Percentiles rank a stretch among this genome's conserved stretches.
These are phyloP conservation scores for Cephalopterus ornatus DNA, from an alignment of 2,113 vertebrate genomes.

Conservation along the genomic window DNA sequence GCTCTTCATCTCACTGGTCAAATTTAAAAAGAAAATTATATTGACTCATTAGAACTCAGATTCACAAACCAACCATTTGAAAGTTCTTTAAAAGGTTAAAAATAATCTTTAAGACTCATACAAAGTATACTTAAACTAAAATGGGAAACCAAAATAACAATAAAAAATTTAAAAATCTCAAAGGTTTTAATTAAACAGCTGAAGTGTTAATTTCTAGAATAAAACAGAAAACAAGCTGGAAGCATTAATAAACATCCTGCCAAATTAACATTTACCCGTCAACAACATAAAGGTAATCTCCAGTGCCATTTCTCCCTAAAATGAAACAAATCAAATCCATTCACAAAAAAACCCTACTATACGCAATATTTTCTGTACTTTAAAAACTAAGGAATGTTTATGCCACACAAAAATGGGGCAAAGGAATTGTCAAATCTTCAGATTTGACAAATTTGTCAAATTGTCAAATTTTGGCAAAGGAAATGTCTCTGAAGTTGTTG, in stretches of 20 bases:
- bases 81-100: not conserved
- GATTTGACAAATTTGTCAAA: no score
- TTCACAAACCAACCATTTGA: not conserved
- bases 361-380: not conserved
- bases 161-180: not conserved
- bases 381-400: not conserved
- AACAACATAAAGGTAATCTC: not conserved
- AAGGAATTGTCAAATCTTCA: not conserved
- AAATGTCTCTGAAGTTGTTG: not conserved
- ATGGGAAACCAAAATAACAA: not conserved
- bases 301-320: not conserved
- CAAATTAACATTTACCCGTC: not conserved
- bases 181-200: not conserved
- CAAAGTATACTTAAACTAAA: not conserved
- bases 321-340: not conserved
- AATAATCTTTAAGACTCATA: not conserved
- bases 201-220: not conserved
- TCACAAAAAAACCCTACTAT: not conserved
- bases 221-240: not conserved
- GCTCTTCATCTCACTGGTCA: not conserved
- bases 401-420: not conserved
- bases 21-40: slow-evolving; percentile 4
- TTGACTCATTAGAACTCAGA: not conserved
- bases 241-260: not conserved
- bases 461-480: not conserved